Conservation (phyloP, 2,113 vertebrate genomes). For the Callipepla californica region DNA sequence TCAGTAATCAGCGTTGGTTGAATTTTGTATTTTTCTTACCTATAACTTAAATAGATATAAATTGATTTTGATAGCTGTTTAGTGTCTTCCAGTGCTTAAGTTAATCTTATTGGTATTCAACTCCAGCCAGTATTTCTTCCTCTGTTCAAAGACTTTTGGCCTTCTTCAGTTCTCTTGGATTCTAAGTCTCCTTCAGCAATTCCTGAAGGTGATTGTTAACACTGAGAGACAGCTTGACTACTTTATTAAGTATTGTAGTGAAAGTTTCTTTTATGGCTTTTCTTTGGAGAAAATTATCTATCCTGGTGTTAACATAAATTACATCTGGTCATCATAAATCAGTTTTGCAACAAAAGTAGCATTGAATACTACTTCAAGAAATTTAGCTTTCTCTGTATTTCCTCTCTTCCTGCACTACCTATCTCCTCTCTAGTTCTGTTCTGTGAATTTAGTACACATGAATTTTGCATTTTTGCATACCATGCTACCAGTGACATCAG, state of each 20-base stretch:
- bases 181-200: not conserved
- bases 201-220: too few species aligned
- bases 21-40: not conserved
- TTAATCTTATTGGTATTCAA: not conserved
- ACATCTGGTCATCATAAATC: not conserved
- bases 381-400: not conserved
- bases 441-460: not conserved
- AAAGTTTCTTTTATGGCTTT: not conserved
- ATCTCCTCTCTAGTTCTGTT: not conserved
- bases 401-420: not conserved
- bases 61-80: not conserved
- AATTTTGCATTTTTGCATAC: not conserved
- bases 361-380: not conserved
- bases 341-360: not conserved
- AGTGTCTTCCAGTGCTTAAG: not conserved
- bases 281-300: not conserved
- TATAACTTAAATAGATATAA: not conserved
- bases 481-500: not conserved
- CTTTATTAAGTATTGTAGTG: not conserved
- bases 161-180: not conserved
- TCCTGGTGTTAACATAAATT: not conserved
- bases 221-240: not conserved
- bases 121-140: not conserved
- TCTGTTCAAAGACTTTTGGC: not conserved
- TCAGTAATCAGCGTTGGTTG: not conserved